Evolutionary conservation across 2,113 vertebrate genomes (phyloP).

Genomic region (Phocoena phocoena): DNA sequence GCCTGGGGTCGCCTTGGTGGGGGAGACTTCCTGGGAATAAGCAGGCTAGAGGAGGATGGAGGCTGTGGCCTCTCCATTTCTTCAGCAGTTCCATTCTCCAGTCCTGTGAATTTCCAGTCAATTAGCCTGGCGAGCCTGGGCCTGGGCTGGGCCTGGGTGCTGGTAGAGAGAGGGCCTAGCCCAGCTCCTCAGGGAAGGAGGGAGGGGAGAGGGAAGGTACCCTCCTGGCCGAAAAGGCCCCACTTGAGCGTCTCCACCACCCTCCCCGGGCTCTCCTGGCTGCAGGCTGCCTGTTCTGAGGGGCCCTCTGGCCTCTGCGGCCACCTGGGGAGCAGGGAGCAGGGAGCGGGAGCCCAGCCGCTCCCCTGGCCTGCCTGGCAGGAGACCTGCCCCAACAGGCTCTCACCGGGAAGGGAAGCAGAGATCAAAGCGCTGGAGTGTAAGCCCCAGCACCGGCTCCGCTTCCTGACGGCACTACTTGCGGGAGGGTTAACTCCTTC

Average conservation of each 20-base stretch:
- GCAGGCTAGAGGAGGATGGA: background rate
- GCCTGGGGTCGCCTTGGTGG: background rate
- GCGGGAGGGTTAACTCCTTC: slow-evolving; percentile 75
- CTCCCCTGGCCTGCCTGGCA: slow-evolving; percentile 61
- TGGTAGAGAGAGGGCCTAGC: background rate
- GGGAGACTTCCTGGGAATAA: background rate
- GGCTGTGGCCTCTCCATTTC: background rate
- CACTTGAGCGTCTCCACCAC: background rate
- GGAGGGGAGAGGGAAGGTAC: background rate
- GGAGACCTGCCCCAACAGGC: slow-evolving; percentile 78
- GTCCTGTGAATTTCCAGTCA: slow-evolving; percentile 2
- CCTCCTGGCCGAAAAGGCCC: background rate
- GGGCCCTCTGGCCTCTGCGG: slow-evolving; percentile 56
- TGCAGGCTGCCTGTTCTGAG: background rate
- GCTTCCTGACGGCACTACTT: slow-evolving; percentile 64
- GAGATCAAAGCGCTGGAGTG: slow-evolving; percentile 79
- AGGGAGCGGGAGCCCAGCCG: slow-evolving; percentile 34
- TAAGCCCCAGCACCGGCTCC: slow-evolving; percentile 73
- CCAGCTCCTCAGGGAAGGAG: background rate
- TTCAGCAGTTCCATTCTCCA: background rate
- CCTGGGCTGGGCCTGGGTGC: background rate
- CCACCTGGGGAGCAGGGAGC: slow-evolving; percentile 35
- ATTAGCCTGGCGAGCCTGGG: background rate
- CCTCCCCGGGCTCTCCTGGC: background rate
- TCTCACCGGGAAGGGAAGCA: slow-evolving; percentile 28